These are phyloP conservation scores for Rhyacophila evoluta DNA, from an alignment of 2,888 invertebrate species.

Conservation along the genomic window DNA sequence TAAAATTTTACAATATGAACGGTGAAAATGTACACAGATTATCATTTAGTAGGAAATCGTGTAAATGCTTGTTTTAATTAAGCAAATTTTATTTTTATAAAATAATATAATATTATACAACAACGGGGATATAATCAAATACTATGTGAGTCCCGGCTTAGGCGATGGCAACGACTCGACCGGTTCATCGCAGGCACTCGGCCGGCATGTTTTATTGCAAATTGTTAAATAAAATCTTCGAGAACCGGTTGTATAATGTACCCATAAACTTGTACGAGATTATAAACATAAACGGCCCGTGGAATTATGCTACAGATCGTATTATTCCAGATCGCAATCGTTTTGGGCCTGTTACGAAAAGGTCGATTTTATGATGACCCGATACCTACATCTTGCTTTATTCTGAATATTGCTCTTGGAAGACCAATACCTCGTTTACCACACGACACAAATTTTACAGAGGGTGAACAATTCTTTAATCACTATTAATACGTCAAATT, in stretches of 20 bases:
- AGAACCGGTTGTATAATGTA: constrained; percentile 13
- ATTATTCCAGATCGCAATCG: background rate
- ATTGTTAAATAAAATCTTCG: background rate
- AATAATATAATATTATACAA: background rate
- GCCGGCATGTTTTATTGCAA: background rate
- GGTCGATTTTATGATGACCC: background rate
- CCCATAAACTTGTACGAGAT: constrained; percentile 2
- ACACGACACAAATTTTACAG: too few species aligned
- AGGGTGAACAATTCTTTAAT: too few species aligned
- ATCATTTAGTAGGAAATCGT: background rate
- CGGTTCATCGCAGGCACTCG: background rate
- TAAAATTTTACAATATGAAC: too few species aligned
- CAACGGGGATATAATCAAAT: background rate
- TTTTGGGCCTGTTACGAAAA: background rate
- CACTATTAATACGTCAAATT: too few species aligned
- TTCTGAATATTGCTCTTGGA: too few species aligned
- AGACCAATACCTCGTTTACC: too few species aligned
- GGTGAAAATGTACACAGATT: too few species aligned
- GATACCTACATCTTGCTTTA: too few species aligned
- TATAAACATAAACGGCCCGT: background rate
- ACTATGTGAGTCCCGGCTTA: background rate
- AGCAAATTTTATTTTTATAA: background rate
- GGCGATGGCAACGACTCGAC: background rate
- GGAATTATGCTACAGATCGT: background rate
- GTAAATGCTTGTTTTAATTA: too few species aligned